A percentile compares a stretch with the other conserved stretches of the same genome.
Evolutionary conservation across 23 tunicate genomes (phyloP).

Genomic region (Pegea sp.): DNA sequence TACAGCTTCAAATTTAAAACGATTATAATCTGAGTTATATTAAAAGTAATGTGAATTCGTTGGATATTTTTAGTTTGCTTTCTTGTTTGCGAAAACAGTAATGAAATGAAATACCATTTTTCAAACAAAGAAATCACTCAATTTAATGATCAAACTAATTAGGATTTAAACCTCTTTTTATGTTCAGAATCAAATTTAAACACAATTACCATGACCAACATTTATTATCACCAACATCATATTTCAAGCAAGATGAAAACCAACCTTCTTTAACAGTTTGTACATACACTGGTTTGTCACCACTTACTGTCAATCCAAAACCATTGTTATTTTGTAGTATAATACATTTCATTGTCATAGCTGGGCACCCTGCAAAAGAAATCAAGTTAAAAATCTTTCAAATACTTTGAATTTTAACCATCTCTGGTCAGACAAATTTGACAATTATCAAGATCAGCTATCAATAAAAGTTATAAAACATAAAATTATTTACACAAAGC

Average conservation of each 20-base stretch:
- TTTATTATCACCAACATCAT: background rate
- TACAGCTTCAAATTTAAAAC: too few relatives aligned
- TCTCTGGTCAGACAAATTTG: background rate
- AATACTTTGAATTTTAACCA: background rate
- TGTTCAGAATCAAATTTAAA: conserved; percentile 1
- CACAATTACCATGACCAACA: background rate
- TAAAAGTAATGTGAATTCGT: too few relatives aligned
- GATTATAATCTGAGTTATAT: too few relatives aligned
- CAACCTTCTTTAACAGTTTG: conserved; percentile 69
- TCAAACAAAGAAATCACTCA: too few relatives aligned
- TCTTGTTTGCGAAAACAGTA: too few relatives aligned
- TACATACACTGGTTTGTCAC: conserved; percentile 60
- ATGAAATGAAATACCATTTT: too few relatives aligned
- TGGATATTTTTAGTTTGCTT: too few relatives aligned
- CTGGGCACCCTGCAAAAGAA: conserved; percentile 9
- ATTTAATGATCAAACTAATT: too few relatives aligned
- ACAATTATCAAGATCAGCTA: background rate
- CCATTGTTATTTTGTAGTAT: conserved; percentile 43
- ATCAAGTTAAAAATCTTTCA: background rate
- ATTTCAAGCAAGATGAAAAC: background rate
- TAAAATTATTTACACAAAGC: too few relatives aligned
- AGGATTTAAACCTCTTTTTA: too few relatives aligned
- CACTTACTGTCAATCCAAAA: conserved; percentile 64
- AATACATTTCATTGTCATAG: conserved; percentile 29
- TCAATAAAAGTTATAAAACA: background rate